These are phyloP conservation scores for Erpornis zantholeuca DNA, from an alignment of 2,113 vertebrate species.

Conservation along the genomic window DNA sequence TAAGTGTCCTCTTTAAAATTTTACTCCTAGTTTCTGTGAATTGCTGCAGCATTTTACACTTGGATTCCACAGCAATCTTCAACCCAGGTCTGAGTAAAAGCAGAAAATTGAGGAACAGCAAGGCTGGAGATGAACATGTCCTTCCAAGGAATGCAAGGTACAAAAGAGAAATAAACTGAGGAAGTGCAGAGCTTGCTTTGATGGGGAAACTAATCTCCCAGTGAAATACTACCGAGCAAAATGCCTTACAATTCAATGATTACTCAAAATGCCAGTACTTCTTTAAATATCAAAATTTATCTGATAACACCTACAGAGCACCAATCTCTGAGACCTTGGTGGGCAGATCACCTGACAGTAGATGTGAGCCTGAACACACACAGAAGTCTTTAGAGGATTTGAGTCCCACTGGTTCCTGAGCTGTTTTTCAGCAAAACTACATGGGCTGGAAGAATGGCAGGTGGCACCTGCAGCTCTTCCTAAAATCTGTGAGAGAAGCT, in stretches of 20 bases:
- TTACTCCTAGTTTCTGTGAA: constrained; percentile 37
- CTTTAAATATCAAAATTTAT: not conserved
- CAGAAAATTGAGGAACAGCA: constrained; percentile 35
- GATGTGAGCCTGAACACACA: not conserved
- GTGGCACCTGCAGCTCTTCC: not conserved
- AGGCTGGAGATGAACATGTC: constrained; percentile 39
- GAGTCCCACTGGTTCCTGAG: not conserved
- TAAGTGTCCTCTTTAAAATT: constrained; percentile 76
- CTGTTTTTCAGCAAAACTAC: not conserved
- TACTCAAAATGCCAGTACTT: not conserved
- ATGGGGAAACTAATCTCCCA: not conserved
- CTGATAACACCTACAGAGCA: not conserved
- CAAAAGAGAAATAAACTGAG: not conserved
- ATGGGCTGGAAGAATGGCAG: not conserved
- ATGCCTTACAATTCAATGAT: not conserved
- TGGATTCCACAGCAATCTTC: constrained; percentile 11
- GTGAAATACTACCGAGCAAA: not conserved
- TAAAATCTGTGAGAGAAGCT: not conserved
- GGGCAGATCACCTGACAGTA: not conserved
- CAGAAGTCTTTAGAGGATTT: not conserved
- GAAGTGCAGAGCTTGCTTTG: not conserved
- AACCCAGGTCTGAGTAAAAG: constrained; percentile 34
- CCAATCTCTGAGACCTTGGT: not conserved
- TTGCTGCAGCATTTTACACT: constrained; percentile 27
- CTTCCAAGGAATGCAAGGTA: constrained; percentile 34